phyloP scores from a whole-genome alignment of 2,888 invertebrate genomes.

The Melipona beecheii region DNA sequence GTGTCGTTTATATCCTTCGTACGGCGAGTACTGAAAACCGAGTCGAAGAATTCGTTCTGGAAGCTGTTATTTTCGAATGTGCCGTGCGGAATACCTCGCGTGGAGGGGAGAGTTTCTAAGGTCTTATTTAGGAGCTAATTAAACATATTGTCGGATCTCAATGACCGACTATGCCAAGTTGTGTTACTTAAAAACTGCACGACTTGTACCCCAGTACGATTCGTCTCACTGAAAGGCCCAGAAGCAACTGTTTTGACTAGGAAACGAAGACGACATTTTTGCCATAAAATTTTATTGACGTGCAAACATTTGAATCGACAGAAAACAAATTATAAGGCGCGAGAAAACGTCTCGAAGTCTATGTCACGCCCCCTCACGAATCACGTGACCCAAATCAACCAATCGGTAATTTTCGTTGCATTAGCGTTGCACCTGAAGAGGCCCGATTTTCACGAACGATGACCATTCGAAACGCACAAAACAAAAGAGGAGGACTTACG shows the following conservation, averaged over 20 bases:
- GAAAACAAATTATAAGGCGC: too few relatives aligned
- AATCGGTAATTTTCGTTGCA: too few relatives aligned
- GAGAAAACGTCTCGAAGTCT: too few relatives aligned
- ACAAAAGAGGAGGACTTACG: background rate
- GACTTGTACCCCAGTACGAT: too few relatives aligned
- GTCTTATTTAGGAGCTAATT: conserved; percentile 45
- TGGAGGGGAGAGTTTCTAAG: conserved; percentile 21
- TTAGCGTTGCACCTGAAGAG: too few relatives aligned
- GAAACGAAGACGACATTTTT: too few relatives aligned
- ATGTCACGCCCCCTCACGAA: too few relatives aligned
- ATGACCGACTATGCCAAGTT: conserved; percentile 15
- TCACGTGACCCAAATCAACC: too few relatives aligned
- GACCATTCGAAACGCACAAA: conserved; percentile 2
- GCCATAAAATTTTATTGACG: too few relatives aligned
- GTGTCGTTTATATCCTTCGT: conserved; percentile 55
- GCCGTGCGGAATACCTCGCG: background rate
- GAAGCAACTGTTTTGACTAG: too few relatives aligned
- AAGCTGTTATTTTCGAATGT: conserved; percentile 56
- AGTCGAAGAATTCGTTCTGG: conserved; percentile 54
- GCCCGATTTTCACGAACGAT: background rate
- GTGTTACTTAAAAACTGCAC: conserved; percentile 15
- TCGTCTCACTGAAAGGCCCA: too few relatives aligned
- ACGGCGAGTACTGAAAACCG: conserved; percentile 43
- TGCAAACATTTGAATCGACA: too few relatives aligned
- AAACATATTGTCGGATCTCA: conserved; percentile 31